Evolutionary conservation across 2,888 invertebrate species (phyloP).

Genomic region (Sesia apiformis): DNA sequence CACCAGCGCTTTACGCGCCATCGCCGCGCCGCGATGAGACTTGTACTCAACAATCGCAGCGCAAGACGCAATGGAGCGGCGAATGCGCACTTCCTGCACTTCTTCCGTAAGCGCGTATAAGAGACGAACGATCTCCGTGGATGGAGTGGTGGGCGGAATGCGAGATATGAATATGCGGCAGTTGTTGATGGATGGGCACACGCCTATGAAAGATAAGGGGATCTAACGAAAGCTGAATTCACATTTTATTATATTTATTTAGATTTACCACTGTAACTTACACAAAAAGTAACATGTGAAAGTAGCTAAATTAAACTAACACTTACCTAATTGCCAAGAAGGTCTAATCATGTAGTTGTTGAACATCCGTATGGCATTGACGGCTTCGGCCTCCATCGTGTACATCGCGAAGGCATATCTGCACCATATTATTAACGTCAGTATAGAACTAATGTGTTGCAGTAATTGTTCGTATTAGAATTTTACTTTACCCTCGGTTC

Average conservation of each 20-base stretch:
- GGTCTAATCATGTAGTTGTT: slow-evolving; percentile 81
- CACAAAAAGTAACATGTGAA: no score
- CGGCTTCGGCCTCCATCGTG: slow-evolving; percentile 75
- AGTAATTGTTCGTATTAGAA: no score
- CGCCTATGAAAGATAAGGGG: slow-evolving; percentile 53
- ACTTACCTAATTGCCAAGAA: slow-evolving; percentile 73
- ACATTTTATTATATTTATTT: no score
- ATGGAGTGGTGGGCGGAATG: slow-evolving; percentile 72
- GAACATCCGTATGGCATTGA: slow-evolving; percentile 76
- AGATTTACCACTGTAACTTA: no score
- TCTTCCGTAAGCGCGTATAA: slow-evolving; percentile 71
- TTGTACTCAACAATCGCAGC: slow-evolving; percentile 84
- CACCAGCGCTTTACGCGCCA: slow-evolving; percentile 65
- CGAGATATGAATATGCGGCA: slow-evolving; percentile 80
- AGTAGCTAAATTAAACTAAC: not conserved
- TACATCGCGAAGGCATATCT: slow-evolving; percentile 83
- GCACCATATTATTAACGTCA: not conserved
- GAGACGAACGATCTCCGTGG: slow-evolving; percentile 74
- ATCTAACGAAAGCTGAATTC: no score
- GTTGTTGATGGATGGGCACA: slow-evolving; percentile 83
- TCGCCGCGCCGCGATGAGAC: slow-evolving; percentile 78
- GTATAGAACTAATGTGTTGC: no score
- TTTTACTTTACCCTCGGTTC: slow-evolving; percentile 78
- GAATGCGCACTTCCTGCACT: slow-evolving; percentile 60
- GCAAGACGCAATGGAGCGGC: slow-evolving; percentile 57